A percentile compares a stretch with the other conserved stretches of the same genome.
phyloP scores from a whole-genome alignment of 2,888 invertebrate species.

The Nysson spinosus region DNA sequence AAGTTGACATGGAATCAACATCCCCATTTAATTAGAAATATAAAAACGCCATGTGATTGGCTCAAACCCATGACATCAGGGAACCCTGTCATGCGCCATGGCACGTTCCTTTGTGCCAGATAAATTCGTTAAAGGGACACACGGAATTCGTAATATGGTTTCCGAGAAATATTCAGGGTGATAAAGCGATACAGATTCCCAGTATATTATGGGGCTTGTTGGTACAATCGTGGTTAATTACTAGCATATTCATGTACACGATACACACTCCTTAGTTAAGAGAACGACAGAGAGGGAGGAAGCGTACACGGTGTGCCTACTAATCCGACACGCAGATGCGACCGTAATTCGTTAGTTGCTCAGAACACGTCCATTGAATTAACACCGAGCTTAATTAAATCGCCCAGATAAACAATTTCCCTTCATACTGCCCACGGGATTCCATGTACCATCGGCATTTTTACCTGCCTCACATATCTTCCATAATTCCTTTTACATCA shows the following conservation, averaged over 20 bases:
- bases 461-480: too few relatives aligned
- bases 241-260: slow-evolving; percentile 55
- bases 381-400: slow-evolving; percentile 60
- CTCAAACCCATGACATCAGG: too few relatives aligned
- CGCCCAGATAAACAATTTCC: slow-evolving; percentile 55
- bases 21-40: too few relatives aligned
- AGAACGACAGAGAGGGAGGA: too few relatives aligned
- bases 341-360: slow-evolving; percentile 59
- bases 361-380: slow-evolving; percentile 59
- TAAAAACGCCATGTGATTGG: too few relatives aligned
- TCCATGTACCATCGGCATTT: too few relatives aligned
- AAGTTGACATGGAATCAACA: too few relatives aligned
- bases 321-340: slow-evolving; percentile 55
- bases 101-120: too few relatives aligned
- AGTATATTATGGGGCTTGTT: slow-evolving; percentile 44
- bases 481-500: too few relatives aligned
- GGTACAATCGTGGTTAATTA: slow-evolving; percentile 61
- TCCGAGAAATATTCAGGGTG: slow-evolving; percentile 15
- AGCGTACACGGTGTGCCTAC: slow-evolving; percentile 43
- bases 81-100: too few relatives aligned
- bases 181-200: slow-evolving; percentile 40
- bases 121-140: too few relatives aligned
- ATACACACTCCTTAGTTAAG: slow-evolving; percentile 49
- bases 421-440: slow-evolving; percentile 7
- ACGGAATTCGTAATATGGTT: slow-evolving; percentile 18